Percentiles rank a stretch among this genome's conserved stretches.
Evolutionary conservation across 2,888 invertebrate species (phyloP).

Genomic region (Congeria kusceri): DNA sequence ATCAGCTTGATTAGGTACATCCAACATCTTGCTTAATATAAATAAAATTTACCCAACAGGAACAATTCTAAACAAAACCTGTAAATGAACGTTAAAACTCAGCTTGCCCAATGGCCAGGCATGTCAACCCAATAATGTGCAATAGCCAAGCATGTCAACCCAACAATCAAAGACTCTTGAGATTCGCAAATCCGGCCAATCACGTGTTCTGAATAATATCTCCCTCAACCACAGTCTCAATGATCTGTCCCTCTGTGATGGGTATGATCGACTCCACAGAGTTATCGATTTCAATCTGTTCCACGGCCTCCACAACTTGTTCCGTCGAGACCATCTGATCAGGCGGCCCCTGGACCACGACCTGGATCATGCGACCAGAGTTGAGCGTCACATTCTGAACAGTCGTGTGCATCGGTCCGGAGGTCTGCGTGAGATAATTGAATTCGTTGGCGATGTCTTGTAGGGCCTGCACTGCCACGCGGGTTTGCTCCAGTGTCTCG

Average conservation of each 20-base stretch:
- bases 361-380: slow-evolving; percentile 61
- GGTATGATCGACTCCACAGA: slow-evolving; percentile 62
- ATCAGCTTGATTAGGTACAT: too few species aligned
- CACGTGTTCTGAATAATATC: slow-evolving; percentile 53
- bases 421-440: slow-evolving; percentile 32
- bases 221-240: slow-evolving; percentile 23
- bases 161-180: too few species aligned
- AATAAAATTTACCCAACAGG: too few species aligned
- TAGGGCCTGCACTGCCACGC: slow-evolving; percentile 61
- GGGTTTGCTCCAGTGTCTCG: slow-evolving; percentile 58
- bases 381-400: slow-evolving; percentile 60
- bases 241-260: slow-evolving; percentile 32
- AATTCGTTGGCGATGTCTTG: slow-evolving; percentile 63
- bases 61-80: too few species aligned
- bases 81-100: too few species aligned
- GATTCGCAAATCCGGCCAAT: neutral
- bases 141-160: too few species aligned
- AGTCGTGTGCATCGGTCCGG: slow-evolving; percentile 35
- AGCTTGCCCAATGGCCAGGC: too few species aligned
- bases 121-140: too few species aligned
- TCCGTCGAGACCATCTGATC: slow-evolving; percentile 17
- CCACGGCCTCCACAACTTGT: slow-evolving; percentile 53
- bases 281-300: slow-evolving; percentile 62
- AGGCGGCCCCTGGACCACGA: slow-evolving; percentile 34
- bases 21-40: too few species aligned